These are phyloP conservation scores for Lasioglossum leucozonium DNA, from an alignment of 2,888 invertebrate genomes.

Conservation along the genomic window DNA sequence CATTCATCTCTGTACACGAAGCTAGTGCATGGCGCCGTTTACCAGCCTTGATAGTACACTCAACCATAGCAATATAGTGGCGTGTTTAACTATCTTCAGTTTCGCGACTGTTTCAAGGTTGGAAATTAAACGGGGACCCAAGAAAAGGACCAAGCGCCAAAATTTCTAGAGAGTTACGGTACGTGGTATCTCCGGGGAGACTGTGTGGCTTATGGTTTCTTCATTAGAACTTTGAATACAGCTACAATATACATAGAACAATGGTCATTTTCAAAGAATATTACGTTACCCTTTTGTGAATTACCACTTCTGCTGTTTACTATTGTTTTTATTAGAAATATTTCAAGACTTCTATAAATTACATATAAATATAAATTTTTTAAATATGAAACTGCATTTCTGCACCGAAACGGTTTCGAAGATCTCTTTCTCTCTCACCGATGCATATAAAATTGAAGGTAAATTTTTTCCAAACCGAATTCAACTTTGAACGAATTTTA, in stretches of 20 bases:
- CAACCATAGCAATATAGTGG: constrained; percentile 34
- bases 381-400: no score
- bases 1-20: constrained; percentile 43
- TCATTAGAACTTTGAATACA: neutral
- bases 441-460: neutral
- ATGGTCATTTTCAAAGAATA: neutral
- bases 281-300: neutral
- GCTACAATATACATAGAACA: neutral
- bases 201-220: neutral
- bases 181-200: neutral
- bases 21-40: constrained; percentile 44
- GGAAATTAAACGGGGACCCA: constrained; percentile 33
- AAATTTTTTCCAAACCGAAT: no score
- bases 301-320: neutral
- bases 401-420: neutral
- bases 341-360: neutral
- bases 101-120: constrained; percentile 44
- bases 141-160: neutral
- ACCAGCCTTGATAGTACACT: constrained; percentile 35
- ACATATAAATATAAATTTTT: no score
- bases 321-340: neutral
- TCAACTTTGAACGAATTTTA: neutral
- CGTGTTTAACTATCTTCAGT: constrained; percentile 43
- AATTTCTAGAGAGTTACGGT: neutral
- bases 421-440: neutral